Base-by-base conservation (phyloP, 2,113 vertebrate species). In the Myrmophylax atrothorax region DNA sequence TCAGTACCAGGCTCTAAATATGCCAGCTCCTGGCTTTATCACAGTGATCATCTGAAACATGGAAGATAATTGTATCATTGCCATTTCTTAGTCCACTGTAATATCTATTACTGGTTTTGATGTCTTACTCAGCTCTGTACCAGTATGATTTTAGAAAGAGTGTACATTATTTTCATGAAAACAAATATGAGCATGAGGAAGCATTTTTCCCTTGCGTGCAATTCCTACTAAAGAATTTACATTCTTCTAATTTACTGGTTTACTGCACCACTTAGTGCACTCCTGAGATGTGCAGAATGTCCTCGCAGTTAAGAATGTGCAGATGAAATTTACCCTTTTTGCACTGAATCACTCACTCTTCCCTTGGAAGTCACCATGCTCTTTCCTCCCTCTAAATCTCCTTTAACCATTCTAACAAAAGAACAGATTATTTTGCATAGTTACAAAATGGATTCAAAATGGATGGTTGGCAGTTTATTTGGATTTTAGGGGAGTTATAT, bases 171-270 rank as follows among this genome's bases (percentile, higher is more conserved):
- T 98, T 98, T 98, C 98, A 98, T 98, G 98, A 98, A 98, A 98
- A 98, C 98, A 98, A 98, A 98, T 98, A 98, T 97, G 97, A 98
- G 97, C 97, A 97, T 98, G 97, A 97, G 97, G 97, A 98, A 97
- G 97, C 98, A 97, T 98, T 98, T 98, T 96, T 93, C 98, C 98
- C 98, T 97, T 96, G 98, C 80, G 97, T 98, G 98, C 98, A 98
- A 97, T 98, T 98, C 97, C 98, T 97, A 92, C 97, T 97, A 97
- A 98, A 98, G 98, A 98, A 98, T 98, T 98, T 98, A 98, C 98
- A 98, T 98, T 98, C 98, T 98, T 98, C 98, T 98, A 98, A 98
- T 98, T 98, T 98, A 98, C 98, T 98, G 98, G 98, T 98, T 98
- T 98, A 98, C 98, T 93, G 98, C 98, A 98, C 94, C 98, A 98